These are phyloP conservation scores for Hippocampus barbouri DNA, from an alignment of 2,113 vertebrate species.

Conservation along the genomic window DNA sequence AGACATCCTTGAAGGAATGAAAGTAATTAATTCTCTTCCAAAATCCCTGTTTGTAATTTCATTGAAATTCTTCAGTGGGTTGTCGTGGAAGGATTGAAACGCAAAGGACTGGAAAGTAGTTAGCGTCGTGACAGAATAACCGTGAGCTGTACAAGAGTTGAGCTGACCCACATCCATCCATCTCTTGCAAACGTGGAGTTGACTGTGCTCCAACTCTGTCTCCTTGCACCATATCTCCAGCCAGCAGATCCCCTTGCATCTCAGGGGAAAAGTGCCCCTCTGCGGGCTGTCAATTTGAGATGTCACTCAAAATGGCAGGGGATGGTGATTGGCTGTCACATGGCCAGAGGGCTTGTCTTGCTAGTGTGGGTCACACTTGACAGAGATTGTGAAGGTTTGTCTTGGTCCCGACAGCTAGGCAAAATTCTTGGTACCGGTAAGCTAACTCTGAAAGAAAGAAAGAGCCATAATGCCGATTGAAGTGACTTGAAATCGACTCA, in stretches of 20 bases:
- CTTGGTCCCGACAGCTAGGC: not conserved
- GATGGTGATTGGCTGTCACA: slow-evolving; percentile 36
- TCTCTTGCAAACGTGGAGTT: slow-evolving; percentile 5
- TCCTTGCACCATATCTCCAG: slow-evolving; percentile 47
- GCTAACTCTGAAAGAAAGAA: not conserved
- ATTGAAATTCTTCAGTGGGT: too few species aligned
- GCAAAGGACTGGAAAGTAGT: not conserved
- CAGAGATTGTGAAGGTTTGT: slow-evolving; percentile 3
- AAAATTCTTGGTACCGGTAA: not conserved
- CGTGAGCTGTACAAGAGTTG: not conserved
- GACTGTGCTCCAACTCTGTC: slow-evolving; percentile 17
- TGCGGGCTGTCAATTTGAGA: slow-evolving; percentile 40
- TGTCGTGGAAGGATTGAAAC: not conserved
- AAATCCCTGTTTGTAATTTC: too few species aligned
- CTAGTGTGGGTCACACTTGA: slow-evolving; percentile 16
- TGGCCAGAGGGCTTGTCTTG: slow-evolving; percentile 35
- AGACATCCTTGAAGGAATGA: not conserved
- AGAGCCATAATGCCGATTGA: not conserved
- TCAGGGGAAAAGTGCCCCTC: slow-evolving; percentile 31
- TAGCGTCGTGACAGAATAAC: not conserved
- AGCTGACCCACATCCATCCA: slow-evolving; percentile 22
- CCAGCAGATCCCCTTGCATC: slow-evolving; percentile 38
- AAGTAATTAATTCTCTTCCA: not conserved
- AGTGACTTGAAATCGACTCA: not conserved
- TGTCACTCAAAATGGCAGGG: slow-evolving; percentile 34